Conservation (phyloP, 2,888 invertebrate species). For the Chloroclystis v-ata region DNA sequence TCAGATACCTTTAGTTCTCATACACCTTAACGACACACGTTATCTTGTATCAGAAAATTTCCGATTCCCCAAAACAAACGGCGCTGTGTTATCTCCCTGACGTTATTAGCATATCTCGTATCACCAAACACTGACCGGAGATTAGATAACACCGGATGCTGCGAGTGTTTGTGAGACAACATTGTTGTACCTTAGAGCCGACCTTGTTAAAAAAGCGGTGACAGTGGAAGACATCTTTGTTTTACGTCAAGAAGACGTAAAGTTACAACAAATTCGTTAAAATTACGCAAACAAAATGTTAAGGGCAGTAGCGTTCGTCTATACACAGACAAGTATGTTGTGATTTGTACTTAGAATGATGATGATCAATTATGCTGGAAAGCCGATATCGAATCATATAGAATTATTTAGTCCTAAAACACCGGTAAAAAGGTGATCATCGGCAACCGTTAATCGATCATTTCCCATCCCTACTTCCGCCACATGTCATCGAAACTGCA, state of each 20-base stretch:
- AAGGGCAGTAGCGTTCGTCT: too few species aligned
- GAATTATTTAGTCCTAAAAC: not conserved
- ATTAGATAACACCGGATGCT: conserved; percentile 74
- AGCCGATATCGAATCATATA: not conserved
- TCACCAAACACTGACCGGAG: conserved; percentile 71
- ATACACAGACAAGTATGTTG: too few species aligned
- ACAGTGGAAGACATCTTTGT: not conserved
- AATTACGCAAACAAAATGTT: too few species aligned
- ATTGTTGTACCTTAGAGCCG: conserved; percentile 35
- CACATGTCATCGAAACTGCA: conserved; percentile 49
- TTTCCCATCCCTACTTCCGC: conserved; percentile 23
- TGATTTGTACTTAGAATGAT: too few species aligned
- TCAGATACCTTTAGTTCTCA: too few species aligned
- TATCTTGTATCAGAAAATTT: not conserved
- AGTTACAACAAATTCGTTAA: too few species aligned
- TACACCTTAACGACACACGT: too few species aligned
- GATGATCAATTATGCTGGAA: too few species aligned
- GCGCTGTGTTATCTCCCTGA: conserved; percentile 35
- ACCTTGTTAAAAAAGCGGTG: conserved; percentile 11
- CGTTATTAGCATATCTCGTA: conserved; percentile 50
- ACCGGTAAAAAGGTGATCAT: not conserved
- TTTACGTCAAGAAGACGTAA: not conserved
- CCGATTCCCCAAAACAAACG: not conserved
- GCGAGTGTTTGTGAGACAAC: conserved; percentile 42
- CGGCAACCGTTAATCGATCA: conserved; percentile 12